A percentile compares a stretch with the other conserved stretches of the same genome.
Evolutionary conservation across 1,140 invertebrate genomes (phyloP).

Genomic region (Aphelenchoides avenae): DNA sequence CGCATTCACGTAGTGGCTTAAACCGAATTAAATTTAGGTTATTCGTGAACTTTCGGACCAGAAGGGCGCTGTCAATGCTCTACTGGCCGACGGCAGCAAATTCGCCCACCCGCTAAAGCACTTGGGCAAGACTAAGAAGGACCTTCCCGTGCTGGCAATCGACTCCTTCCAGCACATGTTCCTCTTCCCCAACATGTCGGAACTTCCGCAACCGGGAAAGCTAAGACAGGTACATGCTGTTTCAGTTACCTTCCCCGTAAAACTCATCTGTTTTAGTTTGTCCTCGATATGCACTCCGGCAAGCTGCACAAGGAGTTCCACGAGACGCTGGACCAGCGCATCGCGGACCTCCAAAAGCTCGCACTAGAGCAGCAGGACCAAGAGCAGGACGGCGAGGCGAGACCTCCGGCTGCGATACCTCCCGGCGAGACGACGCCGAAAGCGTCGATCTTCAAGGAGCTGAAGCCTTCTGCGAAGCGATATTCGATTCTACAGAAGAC

Average conservation of each 20-base stretch:
- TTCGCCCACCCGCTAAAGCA: constrained; percentile 98
- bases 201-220: constrained; percentile 51
- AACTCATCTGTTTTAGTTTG: constrained; percentile 41
- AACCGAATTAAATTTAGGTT: constrained; percentile 41
- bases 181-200: constrained; percentile 71
- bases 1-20: not conserved
- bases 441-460: constrained; percentile 58
- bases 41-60: constrained; percentile 52
- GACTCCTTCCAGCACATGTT: constrained; percentile 98
- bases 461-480: constrained; percentile 58
- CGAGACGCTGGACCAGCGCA: constrained; percentile 55
- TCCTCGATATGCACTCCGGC: constrained; percentile 56
- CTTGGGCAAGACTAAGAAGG: constrained; percentile 80
- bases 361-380: constrained; percentile 43
- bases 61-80: constrained; percentile 83
- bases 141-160: constrained; percentile 92
- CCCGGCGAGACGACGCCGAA: constrained; percentile 51
- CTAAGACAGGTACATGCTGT: constrained; percentile 39
- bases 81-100: constrained; percentile 89
- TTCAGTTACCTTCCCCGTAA: not conserved
- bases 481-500: constrained; percentile 54
- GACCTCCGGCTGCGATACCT: constrained; percentile 27
- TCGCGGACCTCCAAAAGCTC: constrained; percentile 52
- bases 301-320: constrained; percentile 56
- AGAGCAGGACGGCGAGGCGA: constrained; percentile 3